Conservation (phyloP, 2,113 vertebrate genomes). For the Menura novaehollandiae region DNA sequence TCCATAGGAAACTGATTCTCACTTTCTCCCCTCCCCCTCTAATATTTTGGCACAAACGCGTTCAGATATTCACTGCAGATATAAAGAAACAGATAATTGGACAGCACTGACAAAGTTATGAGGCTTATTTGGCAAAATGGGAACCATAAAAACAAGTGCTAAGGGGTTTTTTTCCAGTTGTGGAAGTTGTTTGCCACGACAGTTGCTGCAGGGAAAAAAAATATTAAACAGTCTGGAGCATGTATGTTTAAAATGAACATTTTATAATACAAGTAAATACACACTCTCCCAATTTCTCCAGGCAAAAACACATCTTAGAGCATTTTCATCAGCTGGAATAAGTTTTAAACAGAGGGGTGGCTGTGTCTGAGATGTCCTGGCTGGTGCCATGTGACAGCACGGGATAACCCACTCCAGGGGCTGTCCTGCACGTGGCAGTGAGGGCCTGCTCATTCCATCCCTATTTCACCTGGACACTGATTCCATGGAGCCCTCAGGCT, state of each 20-base stretch:
- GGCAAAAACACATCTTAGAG: conserved; percentile 14
- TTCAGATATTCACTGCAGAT: neutral
- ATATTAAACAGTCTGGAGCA: conserved; percentile 37
- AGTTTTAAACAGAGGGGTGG: neutral
- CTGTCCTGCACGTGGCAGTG: neutral
- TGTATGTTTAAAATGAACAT: conserved; percentile 9
- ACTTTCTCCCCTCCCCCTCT: conserved; percentile 5
- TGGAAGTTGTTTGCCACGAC: conserved; percentile 36
- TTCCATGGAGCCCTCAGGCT: neutral
- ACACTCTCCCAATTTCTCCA: conserved; percentile 26
- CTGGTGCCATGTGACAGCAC: neutral
- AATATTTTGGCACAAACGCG: conserved; percentile 40
- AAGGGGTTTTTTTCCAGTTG: conserved; percentile 62
- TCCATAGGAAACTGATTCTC: conserved; percentile 62
- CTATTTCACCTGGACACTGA: neutral
- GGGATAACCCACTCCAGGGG: neutral
- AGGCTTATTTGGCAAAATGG: conserved; percentile 41
- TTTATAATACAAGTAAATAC: conserved; percentile 57
- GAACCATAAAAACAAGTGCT: conserved; percentile 25
- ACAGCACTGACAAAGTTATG: conserved; percentile 43
- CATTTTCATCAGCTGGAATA: neutral
- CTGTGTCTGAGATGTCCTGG: neutral
- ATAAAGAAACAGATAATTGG: conserved; percentile 14
- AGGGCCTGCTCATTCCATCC: neutral
- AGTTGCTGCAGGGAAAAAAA: conserved; percentile 34